phyloP scores from a whole-genome alignment of 2,797 vertebrate species.

The Clarias platycephalus region DNA sequence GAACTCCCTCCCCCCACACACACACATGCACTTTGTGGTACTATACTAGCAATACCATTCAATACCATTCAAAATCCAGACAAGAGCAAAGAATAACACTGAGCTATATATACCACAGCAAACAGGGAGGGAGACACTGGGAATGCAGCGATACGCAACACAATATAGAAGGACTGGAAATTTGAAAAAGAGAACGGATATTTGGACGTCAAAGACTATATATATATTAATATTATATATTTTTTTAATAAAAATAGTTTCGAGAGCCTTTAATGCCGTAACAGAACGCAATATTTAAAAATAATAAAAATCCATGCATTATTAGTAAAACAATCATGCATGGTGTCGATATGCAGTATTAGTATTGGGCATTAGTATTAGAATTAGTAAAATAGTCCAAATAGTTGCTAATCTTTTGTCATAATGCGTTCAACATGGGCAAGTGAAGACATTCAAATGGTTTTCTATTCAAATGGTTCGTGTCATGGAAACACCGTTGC shows the following conservation, averaged over 20 bases:
- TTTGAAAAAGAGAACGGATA: not conserved
- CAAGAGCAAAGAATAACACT: constrained; percentile 45
- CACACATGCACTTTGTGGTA: not conserved
- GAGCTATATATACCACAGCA: constrained; percentile 40
- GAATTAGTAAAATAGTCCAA: not conserved
- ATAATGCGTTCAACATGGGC: not conserved
- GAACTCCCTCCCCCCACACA: not conserved
- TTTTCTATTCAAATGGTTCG: constrained; percentile 6
- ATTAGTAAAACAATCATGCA: not conserved
- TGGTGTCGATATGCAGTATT: not conserved
- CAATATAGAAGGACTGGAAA: constrained; percentile 17
- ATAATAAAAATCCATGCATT: not conserved
- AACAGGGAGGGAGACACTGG: constrained; percentile 41
- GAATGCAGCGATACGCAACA: constrained; percentile 16
- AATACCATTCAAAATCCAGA: constrained; percentile 42
- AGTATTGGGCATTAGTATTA: not conserved
- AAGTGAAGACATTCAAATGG: not conserved
- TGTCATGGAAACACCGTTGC: constrained; percentile 7
- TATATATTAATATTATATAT: no score
- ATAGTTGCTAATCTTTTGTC: not conserved
- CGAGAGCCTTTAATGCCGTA: not conserved
- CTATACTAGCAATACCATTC: constrained; percentile 52
- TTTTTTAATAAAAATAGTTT: no score
- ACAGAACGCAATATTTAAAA: not conserved
- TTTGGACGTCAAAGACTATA: not conserved